Percentiles rank a stretch among this genome's conserved stretches.
These are phyloP conservation scores for Hylaeus anthracinus DNA, from an alignment of 1,140 invertebrate genomes.

Conservation along the genomic window DNA sequence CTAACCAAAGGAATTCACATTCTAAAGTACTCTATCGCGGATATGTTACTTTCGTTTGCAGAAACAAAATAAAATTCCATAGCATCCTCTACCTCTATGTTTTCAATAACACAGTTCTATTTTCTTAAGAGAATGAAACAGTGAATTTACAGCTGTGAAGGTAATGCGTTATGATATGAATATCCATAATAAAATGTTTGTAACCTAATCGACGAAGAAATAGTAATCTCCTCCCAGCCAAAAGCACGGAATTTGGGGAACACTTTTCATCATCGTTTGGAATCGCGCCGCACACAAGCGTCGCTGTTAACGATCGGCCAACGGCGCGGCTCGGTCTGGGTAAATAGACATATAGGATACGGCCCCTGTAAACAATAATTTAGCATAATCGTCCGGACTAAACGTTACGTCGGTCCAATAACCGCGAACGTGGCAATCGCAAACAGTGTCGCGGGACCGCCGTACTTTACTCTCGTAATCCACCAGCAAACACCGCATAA, in stretches of 20 bases:
- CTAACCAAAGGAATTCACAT: too few relatives aligned
- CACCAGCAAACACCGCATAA: constrained; percentile 71
- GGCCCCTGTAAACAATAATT: constrained; percentile 65
- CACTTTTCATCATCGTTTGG: not conserved
- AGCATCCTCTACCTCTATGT: too few relatives aligned
- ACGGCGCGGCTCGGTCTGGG: constrained; percentile 17
- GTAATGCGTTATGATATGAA: too few relatives aligned
- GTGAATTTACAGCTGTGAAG: too few relatives aligned
- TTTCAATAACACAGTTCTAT: too few relatives aligned
- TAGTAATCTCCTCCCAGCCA: too few relatives aligned
- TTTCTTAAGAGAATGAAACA: too few relatives aligned
- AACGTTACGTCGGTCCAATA: constrained; percentile 62
- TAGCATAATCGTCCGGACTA: constrained; percentile 68
- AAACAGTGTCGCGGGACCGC: constrained; percentile 55
- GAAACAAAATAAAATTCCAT: too few relatives aligned
- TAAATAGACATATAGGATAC: constrained; percentile 60
- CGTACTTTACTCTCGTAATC: constrained; percentile 74
- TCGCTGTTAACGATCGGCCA: constrained; percentile 15
- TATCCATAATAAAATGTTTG: too few relatives aligned
- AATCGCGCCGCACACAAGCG: too few relatives aligned
- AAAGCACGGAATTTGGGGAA: not conserved
- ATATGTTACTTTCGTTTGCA: too few relatives aligned
- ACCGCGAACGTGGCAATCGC: constrained; percentile 66
- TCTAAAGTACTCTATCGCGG: too few relatives aligned
- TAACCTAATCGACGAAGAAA: not conserved